Percentiles rank a stretch among this genome's conserved stretches.
These are phyloP conservation scores for Antechinus stuartii DNA, from an alignment of 2,113 vertebrate species.

Conservation along the genomic window DNA sequence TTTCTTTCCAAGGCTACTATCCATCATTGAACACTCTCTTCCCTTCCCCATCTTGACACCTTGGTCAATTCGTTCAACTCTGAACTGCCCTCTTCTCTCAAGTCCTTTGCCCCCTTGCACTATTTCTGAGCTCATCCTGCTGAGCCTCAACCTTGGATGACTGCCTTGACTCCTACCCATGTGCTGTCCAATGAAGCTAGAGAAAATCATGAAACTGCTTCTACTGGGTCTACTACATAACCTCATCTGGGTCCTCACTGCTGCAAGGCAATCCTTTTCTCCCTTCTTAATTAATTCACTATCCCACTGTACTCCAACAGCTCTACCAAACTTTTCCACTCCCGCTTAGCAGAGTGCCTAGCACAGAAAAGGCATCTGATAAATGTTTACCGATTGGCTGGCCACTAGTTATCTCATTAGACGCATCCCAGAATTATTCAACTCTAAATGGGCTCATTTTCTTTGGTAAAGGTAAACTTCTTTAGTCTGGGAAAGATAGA, in stretches of 20 bases:
- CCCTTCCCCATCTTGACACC: not conserved
- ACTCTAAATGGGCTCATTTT: not conserved
- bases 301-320: not conserved
- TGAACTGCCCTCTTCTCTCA: not conserved
- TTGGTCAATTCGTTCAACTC: not conserved
- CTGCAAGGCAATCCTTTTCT: not conserved
- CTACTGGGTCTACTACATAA: not conserved
- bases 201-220: not conserved
- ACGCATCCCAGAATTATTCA: not conserved
- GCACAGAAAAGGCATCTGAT: not conserved
- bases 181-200: not conserved
- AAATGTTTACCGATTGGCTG: not conserved
- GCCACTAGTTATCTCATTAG: not conserved
- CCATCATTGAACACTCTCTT: not conserved
- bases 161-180: not conserved
- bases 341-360: not conserved
- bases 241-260: not conserved
- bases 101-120: not conserved
- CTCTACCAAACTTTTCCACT: not conserved
- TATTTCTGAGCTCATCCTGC: not conserved
- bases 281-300: not conserved
- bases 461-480: not conserved
- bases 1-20: not conserved
- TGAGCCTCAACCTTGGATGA: not conserved
- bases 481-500: not conserved